These are phyloP conservation scores for Schrankia costaestrigalis DNA, from an alignment of 2,888 invertebrate species.

Conservation along the genomic window DNA sequence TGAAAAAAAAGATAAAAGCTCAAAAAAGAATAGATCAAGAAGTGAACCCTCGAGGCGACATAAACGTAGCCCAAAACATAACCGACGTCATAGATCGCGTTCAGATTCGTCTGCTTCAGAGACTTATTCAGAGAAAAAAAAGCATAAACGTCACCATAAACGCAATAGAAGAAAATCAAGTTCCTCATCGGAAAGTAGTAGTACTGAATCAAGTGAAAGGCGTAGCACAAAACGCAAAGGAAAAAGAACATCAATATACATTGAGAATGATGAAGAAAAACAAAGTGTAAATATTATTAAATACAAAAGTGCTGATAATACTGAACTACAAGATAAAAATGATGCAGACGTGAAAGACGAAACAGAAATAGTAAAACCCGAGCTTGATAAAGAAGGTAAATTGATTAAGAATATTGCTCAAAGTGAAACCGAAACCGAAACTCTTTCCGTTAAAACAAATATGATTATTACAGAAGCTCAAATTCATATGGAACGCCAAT, in stretches of 20 bases:
- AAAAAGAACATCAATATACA: constrained; percentile 73
- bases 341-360: constrained; percentile 33
- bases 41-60: constrained; percentile 68
- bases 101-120: constrained; percentile 61
- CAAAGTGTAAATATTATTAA: constrained; percentile 74
- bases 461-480: constrained; percentile 77
- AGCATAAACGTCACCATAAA: constrained; percentile 65
- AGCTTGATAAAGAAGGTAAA: constrained; percentile 43
- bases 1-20: constrained; percentile 47
- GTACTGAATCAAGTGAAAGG: constrained; percentile 67
- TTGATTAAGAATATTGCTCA: constrained; percentile 50
- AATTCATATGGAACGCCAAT: constrained; percentile 73
- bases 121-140: constrained; percentile 58
- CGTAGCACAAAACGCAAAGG: constrained; percentile 66
- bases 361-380: constrained; percentile 42
- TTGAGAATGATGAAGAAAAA: constrained; percentile 66
- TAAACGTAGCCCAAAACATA: constrained; percentile 50
- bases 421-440: constrained; percentile 75
- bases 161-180: constrained; percentile 65
- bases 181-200: constrained; percentile 67
- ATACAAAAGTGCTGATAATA: constrained; percentile 52
- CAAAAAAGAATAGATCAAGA: constrained; percentile 70
- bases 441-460: constrained; percentile 71
- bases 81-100: constrained; percentile 50
- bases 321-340: constrained; percentile 37